Evolutionary conservation across 53 echinoderm and acorn worm genomes (phyloP), one percentile per base, ranked within the genome.

Genomic region (Paracentrotus lividus): DNA sequence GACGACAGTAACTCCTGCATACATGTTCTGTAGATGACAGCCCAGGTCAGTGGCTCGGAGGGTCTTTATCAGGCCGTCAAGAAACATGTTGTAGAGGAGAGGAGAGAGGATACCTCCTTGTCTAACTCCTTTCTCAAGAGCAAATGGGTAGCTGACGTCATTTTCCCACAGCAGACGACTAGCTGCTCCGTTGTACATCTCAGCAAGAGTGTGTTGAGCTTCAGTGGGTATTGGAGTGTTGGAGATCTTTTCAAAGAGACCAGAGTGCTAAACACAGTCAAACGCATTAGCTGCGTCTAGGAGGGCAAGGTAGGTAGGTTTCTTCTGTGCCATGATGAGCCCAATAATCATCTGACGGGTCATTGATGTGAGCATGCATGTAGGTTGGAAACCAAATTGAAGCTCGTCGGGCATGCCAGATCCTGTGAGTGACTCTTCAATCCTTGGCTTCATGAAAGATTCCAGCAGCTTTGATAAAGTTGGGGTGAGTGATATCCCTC

Each of bases 61-160:
- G 5, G 69, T 8, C 36, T 69, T n/a, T n/a, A n/a, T n/a, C n/a
- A n/a, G n/a, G n/a, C n/a, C n/a, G n/a, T n/a, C n/a, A n/a, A n/a
- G n/a, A 34, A 69, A 69, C 4, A 69, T 34, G 14, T 69, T 69
- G 36, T 69, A 69, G 2, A 69, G 14, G 23, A 34, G 29, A 15
- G 69, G 69, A 34, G 69, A 69, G 29, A 69, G 69, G 4, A 69
- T 69, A 10, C 69, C 69, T 29, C 69, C 69, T 34, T 69, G 69
- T 69, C 69, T 69, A 3, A 69, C 69, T 31, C 69, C 69, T 34
- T 5, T 20, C 7, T 69, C 33, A 8, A 69, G 23, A 32, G 69
- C 32, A 14, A 69, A 32, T 6, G 33, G 23, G 32, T 31, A 75
- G 13, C 75, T 75, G 75, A 75, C 42, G 13, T 5, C 4, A 1